Conservation (phyloP, 1,140 invertebrate genomes). For the Diuraphis noxia region DNA sequence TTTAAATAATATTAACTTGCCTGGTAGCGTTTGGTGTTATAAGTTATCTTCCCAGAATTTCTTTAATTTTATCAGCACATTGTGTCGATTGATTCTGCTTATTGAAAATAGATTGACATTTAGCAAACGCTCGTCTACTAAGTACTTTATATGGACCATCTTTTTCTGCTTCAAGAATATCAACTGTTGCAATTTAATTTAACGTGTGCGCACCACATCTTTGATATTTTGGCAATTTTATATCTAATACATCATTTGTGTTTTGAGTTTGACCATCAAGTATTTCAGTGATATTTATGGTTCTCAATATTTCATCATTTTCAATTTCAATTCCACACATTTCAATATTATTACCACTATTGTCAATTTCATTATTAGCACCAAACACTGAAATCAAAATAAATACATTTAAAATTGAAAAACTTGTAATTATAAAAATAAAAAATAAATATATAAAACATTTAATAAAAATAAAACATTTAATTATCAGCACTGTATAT, state of each 20-base stretch:
- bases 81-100: constrained; percentile 12
- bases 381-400: constrained; percentile 6
- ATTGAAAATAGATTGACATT: not conserved
- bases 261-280: too few relatives aligned
- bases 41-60: not conserved
- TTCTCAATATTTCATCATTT: too few relatives aligned
- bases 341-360: not conserved
- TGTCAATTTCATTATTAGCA: constrained; percentile 15
- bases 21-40: not conserved
- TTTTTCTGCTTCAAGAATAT: not conserved
- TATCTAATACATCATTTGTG: too few relatives aligned
- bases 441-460: too few relatives aligned
- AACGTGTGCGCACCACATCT: not conserved
- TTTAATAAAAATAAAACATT: too few relatives aligned
- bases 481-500: too few relatives aligned
- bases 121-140: not conserved
- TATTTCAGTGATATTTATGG: too few relatives aligned
- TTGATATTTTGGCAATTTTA: too few relatives aligned
- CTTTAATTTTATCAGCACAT: constrained; percentile 7
- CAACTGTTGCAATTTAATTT: not conserved
- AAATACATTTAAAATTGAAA: not conserved
- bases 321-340: too few relatives aligned
- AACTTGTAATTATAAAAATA: not conserved
- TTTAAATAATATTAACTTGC: not conserved
- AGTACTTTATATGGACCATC: not conserved